Evolutionary conservation across 2,888 invertebrate genomes (phyloP).

Genomic region (Ischnus inquisitorius): DNA sequence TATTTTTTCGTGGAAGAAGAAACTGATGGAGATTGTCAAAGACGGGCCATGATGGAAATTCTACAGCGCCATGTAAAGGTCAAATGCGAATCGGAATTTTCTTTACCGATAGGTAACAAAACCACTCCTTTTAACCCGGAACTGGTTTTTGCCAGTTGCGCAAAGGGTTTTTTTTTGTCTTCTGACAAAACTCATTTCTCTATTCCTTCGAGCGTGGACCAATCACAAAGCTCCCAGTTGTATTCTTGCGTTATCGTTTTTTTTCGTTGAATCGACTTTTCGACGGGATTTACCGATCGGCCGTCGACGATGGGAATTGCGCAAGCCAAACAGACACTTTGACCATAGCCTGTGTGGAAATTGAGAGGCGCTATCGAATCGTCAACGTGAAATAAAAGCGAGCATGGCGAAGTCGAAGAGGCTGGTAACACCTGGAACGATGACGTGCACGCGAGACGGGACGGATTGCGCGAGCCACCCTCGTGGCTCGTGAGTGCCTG

Average conservation of each 20-base stretch:
- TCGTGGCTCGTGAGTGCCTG: conserved; percentile 28
- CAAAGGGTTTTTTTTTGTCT: neutral
- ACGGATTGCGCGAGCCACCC: neutral
- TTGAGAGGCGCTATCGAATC: neutral
- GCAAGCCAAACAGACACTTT: neutral
- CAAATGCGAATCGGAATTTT: too few relatives aligned
- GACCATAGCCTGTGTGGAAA: neutral
- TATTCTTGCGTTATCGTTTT: neutral
- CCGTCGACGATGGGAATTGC: conserved; percentile 2
- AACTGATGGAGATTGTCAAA: too few relatives aligned
- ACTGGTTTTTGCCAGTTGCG: neutral
- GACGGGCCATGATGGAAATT: too few relatives aligned
- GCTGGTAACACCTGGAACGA: conserved; percentile 19
- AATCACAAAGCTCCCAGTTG: neutral
- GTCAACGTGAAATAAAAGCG: conserved; percentile 9
- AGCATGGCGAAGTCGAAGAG: conserved; percentile 35
- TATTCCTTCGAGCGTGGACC: neutral
- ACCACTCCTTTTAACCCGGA: neutral
- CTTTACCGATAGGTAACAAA: too few relatives aligned
- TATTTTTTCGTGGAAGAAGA: too few relatives aligned
- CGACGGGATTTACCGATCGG: neutral
- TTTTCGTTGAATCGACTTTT: neutral
- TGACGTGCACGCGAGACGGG: conserved; percentile 36
- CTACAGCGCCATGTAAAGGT: too few relatives aligned
- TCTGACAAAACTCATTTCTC: neutral